Percentiles rank a stretch among this genome's conserved stretches.
These are phyloP conservation scores for Takifugu flavidus DNA, from an alignment of 2,113 vertebrate species.

Conservation along the genomic window DNA sequence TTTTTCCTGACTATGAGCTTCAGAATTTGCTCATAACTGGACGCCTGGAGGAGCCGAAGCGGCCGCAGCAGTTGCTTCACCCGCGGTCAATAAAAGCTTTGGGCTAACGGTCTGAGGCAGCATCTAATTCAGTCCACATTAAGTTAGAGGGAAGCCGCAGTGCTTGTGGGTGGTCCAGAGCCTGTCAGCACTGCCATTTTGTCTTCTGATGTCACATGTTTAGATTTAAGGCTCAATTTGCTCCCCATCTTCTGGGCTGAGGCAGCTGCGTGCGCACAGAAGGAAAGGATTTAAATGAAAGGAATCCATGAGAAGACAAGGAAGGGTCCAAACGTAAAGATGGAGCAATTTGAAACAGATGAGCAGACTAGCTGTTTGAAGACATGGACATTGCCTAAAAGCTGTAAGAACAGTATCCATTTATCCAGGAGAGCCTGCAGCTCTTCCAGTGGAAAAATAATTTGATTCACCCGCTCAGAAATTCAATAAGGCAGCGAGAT, in stretches of 20 bases:
- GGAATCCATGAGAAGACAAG: slow-evolving; percentile 19
- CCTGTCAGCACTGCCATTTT: slow-evolving; percentile 53
- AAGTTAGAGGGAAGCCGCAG: slow-evolving; percentile 46
- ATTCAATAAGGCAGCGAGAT: slow-evolving; percentile 60
- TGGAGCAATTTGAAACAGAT: slow-evolving; percentile 35
- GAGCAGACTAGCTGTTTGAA: slow-evolving; percentile 21
- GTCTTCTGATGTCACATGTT: slow-evolving; percentile 67
- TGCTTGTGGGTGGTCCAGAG: slow-evolving; percentile 52
- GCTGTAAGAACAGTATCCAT: slow-evolving; percentile 8
- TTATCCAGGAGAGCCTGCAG: not conserved
- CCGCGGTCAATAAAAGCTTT: slow-evolving; percentile 54
- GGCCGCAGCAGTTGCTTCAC: slow-evolving; percentile 52
- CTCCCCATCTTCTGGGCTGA: slow-evolving; percentile 30
- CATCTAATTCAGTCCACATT: slow-evolving; percentile 52
- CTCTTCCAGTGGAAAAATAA: slow-evolving; percentile 34
- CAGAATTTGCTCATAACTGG: slow-evolving; percentile 30
- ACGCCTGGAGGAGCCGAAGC: slow-evolving; percentile 40
- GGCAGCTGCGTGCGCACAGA: slow-evolving; percentile 31
- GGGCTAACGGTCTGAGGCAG: slow-evolving; percentile 29
- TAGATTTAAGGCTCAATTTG: slow-evolving; percentile 65
- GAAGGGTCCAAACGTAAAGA: slow-evolving; percentile 25
- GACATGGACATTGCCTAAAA: slow-evolving; percentile 3
- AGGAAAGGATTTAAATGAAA: slow-evolving; percentile 36
- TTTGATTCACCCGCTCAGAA: slow-evolving; percentile 52
- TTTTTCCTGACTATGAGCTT: not conserved